Conservation (phyloP, 2,797 vertebrate genomes). For the Sylvilagus floridanus region DNA sequence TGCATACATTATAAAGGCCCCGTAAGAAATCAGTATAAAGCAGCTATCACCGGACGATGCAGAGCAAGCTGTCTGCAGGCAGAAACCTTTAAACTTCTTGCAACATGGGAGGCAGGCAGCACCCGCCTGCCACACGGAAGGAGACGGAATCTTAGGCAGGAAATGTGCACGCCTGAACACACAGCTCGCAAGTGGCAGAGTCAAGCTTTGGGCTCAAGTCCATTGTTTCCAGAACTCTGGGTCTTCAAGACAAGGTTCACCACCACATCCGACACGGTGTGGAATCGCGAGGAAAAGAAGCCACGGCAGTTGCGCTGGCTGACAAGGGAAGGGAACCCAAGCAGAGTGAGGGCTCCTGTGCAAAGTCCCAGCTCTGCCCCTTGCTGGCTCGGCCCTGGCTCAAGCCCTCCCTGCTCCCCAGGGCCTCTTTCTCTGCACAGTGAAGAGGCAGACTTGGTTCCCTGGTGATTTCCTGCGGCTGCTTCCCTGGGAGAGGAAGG, state of each 20-base stretch:
- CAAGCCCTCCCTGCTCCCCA: too few species aligned
- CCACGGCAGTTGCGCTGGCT: background rate
- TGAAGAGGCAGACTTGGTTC: background rate
- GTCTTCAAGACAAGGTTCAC: background rate
- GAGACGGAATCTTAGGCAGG: background rate
- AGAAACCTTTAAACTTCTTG: background rate
- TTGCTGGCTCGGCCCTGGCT: background rate
- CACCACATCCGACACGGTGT: background rate
- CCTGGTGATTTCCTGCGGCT: background rate
- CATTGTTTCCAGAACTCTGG: background rate
- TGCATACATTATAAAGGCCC: background rate
- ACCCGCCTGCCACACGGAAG: background rate
- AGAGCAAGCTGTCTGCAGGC: background rate
- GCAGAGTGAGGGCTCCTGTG: background rate
- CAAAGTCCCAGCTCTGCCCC: background rate
- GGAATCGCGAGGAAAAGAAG: background rate
- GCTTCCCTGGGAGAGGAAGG: background rate
- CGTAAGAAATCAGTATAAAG: background rate
- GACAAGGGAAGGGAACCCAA: background rate
- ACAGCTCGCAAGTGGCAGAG: background rate
- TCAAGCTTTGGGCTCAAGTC: background rate
- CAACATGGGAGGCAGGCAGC: background rate
- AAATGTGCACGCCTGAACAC: background rate
- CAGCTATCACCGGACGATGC: slow-evolving; percentile 5
- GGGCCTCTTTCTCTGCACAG: background rate